phyloP scores from a whole-genome alignment of 2,888 invertebrate species.

The Eilema caniola region DNA sequence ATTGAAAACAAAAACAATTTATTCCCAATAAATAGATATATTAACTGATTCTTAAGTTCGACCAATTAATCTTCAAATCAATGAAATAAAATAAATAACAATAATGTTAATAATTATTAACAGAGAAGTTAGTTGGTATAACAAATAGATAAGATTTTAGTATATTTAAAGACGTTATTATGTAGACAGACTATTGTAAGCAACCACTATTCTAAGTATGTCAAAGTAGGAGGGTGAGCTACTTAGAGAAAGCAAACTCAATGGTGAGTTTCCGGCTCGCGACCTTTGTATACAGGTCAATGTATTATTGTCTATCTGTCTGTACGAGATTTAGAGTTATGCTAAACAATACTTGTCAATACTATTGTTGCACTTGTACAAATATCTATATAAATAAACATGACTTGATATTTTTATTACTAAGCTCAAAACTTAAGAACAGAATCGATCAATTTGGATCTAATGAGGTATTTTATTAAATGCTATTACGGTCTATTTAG shows the following conservation, averaged over 20 bases:
- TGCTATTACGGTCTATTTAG: too few species aligned
- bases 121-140: not conserved
- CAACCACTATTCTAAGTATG: slow-evolving; percentile 34
- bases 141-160: not conserved
- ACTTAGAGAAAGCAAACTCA: slow-evolving; percentile 56
- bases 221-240: slow-evolving; percentile 56
- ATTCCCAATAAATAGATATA: too few species aligned
- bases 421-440: not conserved
- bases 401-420: not conserved
- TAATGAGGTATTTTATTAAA: too few species aligned
- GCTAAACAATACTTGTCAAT: slow-evolving; percentile 3
- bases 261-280: slow-evolving; percentile 64
- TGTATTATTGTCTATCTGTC: slow-evolving; percentile 64
- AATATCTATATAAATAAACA: not conserved
- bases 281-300: slow-evolving; percentile 75
- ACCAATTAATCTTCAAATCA: too few species aligned
- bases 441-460: not conserved
- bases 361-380: slow-evolving; percentile 1
- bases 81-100: too few species aligned
- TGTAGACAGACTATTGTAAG: slow-evolving; percentile 20
- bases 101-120: too few species aligned
- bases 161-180: not conserved
- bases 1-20: too few species aligned
- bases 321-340: slow-evolving; percentile 6
- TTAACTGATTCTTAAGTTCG: too few species aligned